Evolutionary conservation across 2,797 vertebrate genomes (phyloP).

Genomic region (Neosalanx taihuensis): DNA sequence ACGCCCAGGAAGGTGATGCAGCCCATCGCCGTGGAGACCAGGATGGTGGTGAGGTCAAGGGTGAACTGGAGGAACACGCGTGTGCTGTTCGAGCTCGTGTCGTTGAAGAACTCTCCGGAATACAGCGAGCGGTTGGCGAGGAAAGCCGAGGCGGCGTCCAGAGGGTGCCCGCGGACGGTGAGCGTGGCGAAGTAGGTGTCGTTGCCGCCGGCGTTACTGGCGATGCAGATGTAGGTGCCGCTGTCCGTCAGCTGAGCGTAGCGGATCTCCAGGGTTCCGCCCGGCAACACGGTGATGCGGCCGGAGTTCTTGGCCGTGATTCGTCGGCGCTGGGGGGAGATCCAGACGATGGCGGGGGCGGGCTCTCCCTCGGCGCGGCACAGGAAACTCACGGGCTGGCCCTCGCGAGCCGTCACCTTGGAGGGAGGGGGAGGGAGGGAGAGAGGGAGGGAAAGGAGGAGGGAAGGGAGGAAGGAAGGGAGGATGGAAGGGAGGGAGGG

Average conservation of each 20-base stretch:
- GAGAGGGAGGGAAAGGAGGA: background rate
- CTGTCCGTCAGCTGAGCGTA: constrained; percentile 90
- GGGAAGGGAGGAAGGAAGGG: constrained; percentile 5
- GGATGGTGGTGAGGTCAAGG: constrained; percentile 94
- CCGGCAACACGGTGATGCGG: constrained; percentile 80
- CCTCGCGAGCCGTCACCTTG: constrained; percentile 78
- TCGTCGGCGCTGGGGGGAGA: constrained; percentile 87
- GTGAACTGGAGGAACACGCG: constrained; percentile 91
- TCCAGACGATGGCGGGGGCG: constrained; percentile 86
- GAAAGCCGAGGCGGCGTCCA: constrained; percentile 74
- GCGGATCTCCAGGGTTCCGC: constrained; percentile 90
- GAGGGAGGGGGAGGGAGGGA: background rate
- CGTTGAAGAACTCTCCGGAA: constrained; percentile 80
- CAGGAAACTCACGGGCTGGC: constrained; percentile 85
- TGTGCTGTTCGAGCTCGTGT: constrained; percentile 87
- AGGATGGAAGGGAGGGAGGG: constrained; percentile 12
- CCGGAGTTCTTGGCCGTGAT: constrained; percentile 82
- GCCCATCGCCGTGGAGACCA: constrained; percentile 98
- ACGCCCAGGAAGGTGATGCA: constrained; percentile 98
- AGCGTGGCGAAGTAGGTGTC: constrained; percentile 96
- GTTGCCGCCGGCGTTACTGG: constrained; percentile 95
- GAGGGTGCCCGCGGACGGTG: constrained; percentile 77
- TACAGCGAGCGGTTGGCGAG: constrained; percentile 83
- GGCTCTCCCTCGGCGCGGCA: constrained; percentile 95
- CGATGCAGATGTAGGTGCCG: constrained; percentile 97